Evolutionary conservation across 2,888 invertebrate genomes (phyloP).

Genomic region (Labia minor): DNA sequence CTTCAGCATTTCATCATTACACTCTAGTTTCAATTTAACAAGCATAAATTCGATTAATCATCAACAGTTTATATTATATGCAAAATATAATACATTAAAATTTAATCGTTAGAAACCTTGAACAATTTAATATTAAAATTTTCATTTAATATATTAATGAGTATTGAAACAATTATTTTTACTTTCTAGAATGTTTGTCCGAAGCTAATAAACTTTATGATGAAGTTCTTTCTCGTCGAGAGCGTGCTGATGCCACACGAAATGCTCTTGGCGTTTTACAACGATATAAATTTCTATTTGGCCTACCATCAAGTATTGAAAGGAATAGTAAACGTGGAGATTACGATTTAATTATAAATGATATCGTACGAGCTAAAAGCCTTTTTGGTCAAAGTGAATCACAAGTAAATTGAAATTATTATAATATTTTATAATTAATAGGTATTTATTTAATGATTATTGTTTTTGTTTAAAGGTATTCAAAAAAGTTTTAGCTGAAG

Average conservation of each 20-base stretch:
- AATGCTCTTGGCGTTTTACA: constrained; percentile 88
- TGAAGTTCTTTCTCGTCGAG: constrained; percentile 81
- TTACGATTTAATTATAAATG: constrained; percentile 94
- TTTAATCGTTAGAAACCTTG: too few relatives aligned
- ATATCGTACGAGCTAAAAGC: constrained; percentile 91
- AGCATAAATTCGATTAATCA: too few relatives aligned
- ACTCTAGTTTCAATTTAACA: too few relatives aligned
- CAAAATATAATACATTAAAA: too few relatives aligned
- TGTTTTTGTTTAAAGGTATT: constrained; percentile 49
- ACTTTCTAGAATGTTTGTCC: constrained; percentile 68
- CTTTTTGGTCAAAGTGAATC: constrained; percentile 90
- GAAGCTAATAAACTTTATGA: constrained; percentile 89
- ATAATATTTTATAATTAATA: not conserved
- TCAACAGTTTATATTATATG: too few relatives aligned
- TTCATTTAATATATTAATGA: too few relatives aligned
- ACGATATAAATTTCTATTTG: constrained; percentile 89
- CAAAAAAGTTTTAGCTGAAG: constrained; percentile 78
- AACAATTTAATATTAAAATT: too few relatives aligned
- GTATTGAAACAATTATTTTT: too few relatives aligned
- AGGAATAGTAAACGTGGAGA: constrained; percentile 87
- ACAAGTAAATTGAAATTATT: constrained; percentile 42
- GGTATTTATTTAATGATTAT: constrained; percentile 3
- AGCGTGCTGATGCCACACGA: constrained; percentile 89
- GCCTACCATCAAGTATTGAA: constrained; percentile 88
- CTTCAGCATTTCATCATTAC: too few relatives aligned